Base-by-base conservation (phyloP, 1,140 invertebrate genomes). In the Musca domestica region DNA sequence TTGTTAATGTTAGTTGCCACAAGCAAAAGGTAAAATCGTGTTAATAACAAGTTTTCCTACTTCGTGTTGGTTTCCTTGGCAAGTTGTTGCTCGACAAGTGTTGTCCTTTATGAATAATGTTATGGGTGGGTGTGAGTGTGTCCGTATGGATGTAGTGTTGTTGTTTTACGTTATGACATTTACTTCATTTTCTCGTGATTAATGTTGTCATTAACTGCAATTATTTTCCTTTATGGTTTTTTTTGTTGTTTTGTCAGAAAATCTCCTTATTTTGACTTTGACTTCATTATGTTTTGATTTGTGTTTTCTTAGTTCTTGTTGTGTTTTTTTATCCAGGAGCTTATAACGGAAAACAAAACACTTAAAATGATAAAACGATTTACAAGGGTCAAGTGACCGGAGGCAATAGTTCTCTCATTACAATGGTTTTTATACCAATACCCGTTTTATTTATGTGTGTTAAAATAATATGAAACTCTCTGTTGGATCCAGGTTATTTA, bases 181-280 rank as follows among this genome's bases (percentile, higher is more conserved):
- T 74, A 72, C 76, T 77, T 77, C 73, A 77, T 77, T 77, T 77
- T 77, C 76, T 75, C 78, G 76, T 77, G 76, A 77, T 77, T 77
- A 77, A 77, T 77, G 76, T 77, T 73, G 76, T 77, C 76, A 77
- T 77, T 77, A 77, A 77, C 76, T 77, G 76, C 76, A 77, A 77
- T 77, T 77, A 77, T 78, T 76, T 77, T 78, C 76, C 72, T 72
- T 69, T n/a, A n/a, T n/a, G n/a, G n/a, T n/a, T 61, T 41, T 19
- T 34, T 61, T 27, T 41, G 10, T 56, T 56, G 34, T 17, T 34
- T 19, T 34, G 7, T 41, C 27, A 41, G 34, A 12, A 41, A 41
- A 41, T 10, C 34, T 41, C 10, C 4, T 12, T 41, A 41, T 61
- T 61, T 34, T 61, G 56, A 61, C 56, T 61, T 61, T n/a, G 27